phyloP scores from a whole-genome alignment of 2,797 vertebrate genomes.

The Pseudochromis fuscus region DNA sequence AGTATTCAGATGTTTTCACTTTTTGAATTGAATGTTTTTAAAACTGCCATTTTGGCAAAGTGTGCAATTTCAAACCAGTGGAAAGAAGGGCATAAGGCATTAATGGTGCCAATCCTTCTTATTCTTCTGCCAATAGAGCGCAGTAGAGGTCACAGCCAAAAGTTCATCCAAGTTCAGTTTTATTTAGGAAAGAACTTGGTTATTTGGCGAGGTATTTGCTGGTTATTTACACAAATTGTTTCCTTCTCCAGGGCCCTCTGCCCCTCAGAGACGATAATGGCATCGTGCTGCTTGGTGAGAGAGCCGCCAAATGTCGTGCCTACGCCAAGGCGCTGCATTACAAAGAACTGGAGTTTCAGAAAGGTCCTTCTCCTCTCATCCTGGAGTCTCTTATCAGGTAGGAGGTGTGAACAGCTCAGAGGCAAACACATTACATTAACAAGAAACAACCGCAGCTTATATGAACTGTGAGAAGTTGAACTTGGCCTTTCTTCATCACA shows the following conservation, averaged over 20 bases:
- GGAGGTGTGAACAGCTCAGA: conserved; percentile 42
- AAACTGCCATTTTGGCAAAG: background rate
- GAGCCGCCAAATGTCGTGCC: conserved; percentile 97
- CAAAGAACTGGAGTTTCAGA: conserved; percentile 99
- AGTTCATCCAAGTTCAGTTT: background rate
- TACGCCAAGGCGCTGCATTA: conserved; percentile 99
- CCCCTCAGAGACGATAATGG: conserved; percentile 97
- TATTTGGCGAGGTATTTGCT: background rate
- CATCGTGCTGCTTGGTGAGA: conserved; percentile 95
- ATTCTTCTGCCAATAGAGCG: background rate
- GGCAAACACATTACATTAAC: background rate
- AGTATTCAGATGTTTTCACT: background rate
- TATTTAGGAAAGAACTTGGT: background rate
- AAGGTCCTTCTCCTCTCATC: conserved; percentile 94
- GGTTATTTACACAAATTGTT: conserved; percentile 13
- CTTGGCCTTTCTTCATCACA: too few species aligned
- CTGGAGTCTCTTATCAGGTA: conserved; percentile 99
- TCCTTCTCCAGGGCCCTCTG: conserved; percentile 89
- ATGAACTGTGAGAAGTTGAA: background rate
- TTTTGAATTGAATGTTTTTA: too few species aligned
- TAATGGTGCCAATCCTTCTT: background rate
- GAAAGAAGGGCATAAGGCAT: conserved; percentile 20
- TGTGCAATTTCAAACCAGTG: conserved; percentile 12
- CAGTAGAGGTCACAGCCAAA: background rate
- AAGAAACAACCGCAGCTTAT: background rate